A percentile compares a stretch with the other conserved stretches of the same genome.
Evolutionary conservation across 2,113 vertebrate species (phyloP).

Genomic region (Meles meles): DNA sequence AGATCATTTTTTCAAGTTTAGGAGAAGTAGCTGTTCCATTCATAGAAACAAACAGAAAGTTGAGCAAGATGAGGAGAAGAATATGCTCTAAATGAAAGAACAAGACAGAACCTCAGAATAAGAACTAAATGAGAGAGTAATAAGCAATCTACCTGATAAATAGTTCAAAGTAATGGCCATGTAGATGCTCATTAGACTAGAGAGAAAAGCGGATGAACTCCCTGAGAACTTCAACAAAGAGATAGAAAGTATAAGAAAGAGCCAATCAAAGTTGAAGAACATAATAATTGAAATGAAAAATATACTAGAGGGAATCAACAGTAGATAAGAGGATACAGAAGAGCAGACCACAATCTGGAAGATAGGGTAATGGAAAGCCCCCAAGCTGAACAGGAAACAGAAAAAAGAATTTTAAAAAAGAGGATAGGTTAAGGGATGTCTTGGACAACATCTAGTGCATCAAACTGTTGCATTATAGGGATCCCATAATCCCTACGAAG

Average conservation of each 20-base stretch:
- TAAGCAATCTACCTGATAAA: neutral
- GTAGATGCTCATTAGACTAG: neutral
- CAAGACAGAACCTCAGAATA: neutral
- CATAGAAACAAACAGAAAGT: neutral
- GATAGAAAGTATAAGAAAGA: neutral
- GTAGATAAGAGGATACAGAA: neutral
- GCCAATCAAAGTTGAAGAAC: neutral
- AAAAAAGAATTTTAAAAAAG: neutral
- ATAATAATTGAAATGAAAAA: neutral
- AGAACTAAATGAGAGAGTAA: neutral
- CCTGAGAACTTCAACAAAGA: neutral
- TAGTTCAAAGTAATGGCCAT: neutral
- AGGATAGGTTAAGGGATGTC: neutral
- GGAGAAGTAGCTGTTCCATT: neutral
- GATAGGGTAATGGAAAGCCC: neutral
- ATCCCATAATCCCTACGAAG: neutral
- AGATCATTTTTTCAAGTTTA: neutral
- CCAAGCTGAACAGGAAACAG: neutral
- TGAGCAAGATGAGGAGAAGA: neutral
- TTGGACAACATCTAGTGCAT: neutral
- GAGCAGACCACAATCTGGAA: neutral
- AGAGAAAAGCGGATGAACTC: neutral
- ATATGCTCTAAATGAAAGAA: neutral
- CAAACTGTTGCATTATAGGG: neutral
- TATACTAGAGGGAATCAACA: neutral